phyloP scores from a whole-genome alignment of 2,888 invertebrate species.

The Ceraclea dissimilis region DNA sequence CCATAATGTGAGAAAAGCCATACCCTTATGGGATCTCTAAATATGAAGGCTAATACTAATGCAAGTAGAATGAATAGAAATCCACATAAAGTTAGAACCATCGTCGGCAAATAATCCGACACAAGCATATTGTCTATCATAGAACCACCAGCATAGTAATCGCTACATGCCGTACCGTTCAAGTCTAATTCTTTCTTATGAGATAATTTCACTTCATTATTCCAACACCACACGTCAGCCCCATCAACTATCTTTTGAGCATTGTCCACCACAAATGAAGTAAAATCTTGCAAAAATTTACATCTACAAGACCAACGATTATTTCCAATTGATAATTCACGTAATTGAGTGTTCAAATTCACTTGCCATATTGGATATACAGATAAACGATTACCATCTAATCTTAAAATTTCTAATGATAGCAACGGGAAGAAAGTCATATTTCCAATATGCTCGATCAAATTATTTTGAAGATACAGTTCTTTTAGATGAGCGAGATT shows the following conservation, averaged over 20 bases:
- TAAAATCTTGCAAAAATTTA: slow-evolving; percentile 77
- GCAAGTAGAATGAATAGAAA: slow-evolving; percentile 69
- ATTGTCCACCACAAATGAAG: slow-evolving; percentile 75
- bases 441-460: slow-evolving; percentile 71
- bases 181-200: slow-evolving; percentile 74
- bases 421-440: slow-evolving; percentile 69
- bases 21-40: slow-evolving; percentile 76
- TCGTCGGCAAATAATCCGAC: slow-evolving; percentile 77
- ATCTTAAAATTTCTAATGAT: slow-evolving; percentile 69
- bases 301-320: slow-evolving; percentile 90
- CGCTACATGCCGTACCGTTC: slow-evolving; percentile 79
- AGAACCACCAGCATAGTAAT: slow-evolving; percentile 76
- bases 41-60: slow-evolving; percentile 73
- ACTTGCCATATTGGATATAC: slow-evolving; percentile 75
- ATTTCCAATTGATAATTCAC: slow-evolving; percentile 69
- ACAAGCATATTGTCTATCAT: slow-evolving; percentile 76
- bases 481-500: slow-evolving; percentile 71
- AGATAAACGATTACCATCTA: slow-evolving; percentile 78
- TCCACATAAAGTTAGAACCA: slow-evolving; percentile 71
- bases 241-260: slow-evolving; percentile 72
- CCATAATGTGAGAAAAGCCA: slow-evolving; percentile 87
- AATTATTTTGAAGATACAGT: slow-evolving; percentile 79
- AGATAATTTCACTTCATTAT: slow-evolving; percentile 64
- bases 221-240: slow-evolving; percentile 74
- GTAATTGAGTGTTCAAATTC: slow-evolving; percentile 58